Evolutionary conservation across 2,888 invertebrate genomes (phyloP), one percentile per base, ranked within the genome.

Genomic region (Lithosia quadra): DNA sequence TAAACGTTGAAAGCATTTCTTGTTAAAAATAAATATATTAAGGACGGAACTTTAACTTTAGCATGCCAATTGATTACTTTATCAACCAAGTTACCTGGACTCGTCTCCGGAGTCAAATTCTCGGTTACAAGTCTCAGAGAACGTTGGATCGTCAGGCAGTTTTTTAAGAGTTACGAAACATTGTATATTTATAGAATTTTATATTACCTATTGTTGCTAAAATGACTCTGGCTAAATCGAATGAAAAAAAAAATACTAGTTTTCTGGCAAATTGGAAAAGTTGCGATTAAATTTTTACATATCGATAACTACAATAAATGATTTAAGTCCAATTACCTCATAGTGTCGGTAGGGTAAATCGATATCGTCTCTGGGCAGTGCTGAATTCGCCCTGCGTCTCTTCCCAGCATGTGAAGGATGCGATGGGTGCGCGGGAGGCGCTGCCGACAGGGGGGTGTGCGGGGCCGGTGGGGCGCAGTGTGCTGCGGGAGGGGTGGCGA

Each of bases 381-480:
- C 74, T 36, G 94, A 94, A 88, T 94, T 95, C 90, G 94, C 94
- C 85, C 95, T 90, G 84, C 94, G 92, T 64, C 93, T 84, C 82
- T 94, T 94, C 86, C 94, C 94, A 0, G 76, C 74, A 57, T 81
- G 80, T 53, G 81, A 76, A 78, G 76, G 83, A 78, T 83, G 86
- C 58, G 80, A 79, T 77, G 76, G 79, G 67, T 82, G 86, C 75
- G 84, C 72, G 73, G 79, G 79, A 59, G 85, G 86, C 79, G 84
- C 86, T 64, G 84, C 86, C 72, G 88, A 81, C 72, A 88, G 87
- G 74, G 90, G 90, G 65, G 90, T 87, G 77, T 86, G 89, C 64
- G 88, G 86, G 75, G 91, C 89, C 71, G 90, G 90, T 57, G 90
- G 88, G 71, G 90, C 88, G 83, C 89, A 89, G 85, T 94, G 88